Evolutionary conservation across 2,113 vertebrate species (phyloP).

Genomic region (Halcyon malimbica): DNA sequence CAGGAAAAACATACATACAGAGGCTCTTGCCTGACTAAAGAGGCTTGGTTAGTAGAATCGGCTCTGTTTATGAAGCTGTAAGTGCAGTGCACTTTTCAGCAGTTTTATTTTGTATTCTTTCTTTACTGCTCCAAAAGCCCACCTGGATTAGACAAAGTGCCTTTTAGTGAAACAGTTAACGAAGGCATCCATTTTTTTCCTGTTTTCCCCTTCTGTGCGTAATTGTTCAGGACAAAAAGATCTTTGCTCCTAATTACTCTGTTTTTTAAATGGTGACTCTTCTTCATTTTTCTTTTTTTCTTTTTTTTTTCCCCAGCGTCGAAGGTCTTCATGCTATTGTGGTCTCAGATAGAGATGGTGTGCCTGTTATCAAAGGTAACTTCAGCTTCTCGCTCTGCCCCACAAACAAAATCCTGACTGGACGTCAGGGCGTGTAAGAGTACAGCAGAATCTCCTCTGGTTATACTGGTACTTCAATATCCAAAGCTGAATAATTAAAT

Average conservation of each 20-base stretch:
- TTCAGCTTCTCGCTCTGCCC: not conserved
- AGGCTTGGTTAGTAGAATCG: accelerated
- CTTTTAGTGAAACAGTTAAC: not conserved
- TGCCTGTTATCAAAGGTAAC: constrained; percentile 96
- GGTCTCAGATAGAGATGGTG: constrained; percentile 95
- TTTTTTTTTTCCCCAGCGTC: constrained; percentile 73
- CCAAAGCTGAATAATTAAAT: not conserved
- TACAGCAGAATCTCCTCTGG: not conserved
- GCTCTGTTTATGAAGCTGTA: not conserved
- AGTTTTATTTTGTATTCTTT: accelerated
- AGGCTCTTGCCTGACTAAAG: accelerated
- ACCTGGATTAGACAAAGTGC: too few relatives aligned
- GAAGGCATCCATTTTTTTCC: accelerated
- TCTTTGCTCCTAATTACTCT: not conserved
- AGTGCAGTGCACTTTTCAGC: accelerated
- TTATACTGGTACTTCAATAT: accelerated
- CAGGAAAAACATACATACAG: accelerated
- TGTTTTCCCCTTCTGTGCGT: not conserved
- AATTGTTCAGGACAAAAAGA: accelerated
- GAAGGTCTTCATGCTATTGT: constrained; percentile 97
- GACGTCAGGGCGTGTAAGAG: not conserved
- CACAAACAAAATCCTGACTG: not conserved
- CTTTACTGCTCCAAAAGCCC: not conserved
- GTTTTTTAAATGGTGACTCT: not conserved
- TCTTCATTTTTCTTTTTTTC: not conserved